phyloP scores from a whole-genome alignment of 2,797 vertebrate species.

The Phataginus tricuspis region DNA sequence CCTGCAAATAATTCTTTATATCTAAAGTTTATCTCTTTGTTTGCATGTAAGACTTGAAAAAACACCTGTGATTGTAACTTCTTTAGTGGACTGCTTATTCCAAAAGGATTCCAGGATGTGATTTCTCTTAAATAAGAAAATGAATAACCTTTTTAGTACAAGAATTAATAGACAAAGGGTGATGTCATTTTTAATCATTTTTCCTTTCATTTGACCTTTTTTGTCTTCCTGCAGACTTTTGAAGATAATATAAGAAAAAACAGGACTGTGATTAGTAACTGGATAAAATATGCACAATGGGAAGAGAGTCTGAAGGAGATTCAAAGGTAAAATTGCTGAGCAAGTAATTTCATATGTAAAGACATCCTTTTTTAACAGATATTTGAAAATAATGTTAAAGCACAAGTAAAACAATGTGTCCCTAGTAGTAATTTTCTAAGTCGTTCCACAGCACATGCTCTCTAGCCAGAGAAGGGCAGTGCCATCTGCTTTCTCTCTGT shows the following conservation, averaged over 20 bases:
- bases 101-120: background rate
- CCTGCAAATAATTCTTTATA: background rate
- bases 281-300: slow-evolving; percentile 99
- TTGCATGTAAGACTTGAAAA: slow-evolving; percentile 14
- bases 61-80: background rate
- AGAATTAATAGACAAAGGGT: slow-evolving; percentile 1
- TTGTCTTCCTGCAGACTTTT: slow-evolving; percentile 90
- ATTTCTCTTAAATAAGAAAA: slow-evolving; percentile 11
- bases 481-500: background rate
- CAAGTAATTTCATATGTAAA: background rate
- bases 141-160: background rate
- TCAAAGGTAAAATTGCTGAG: slow-evolving; percentile 90
- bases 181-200: slow-evolving; percentile 32
- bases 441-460: background rate
- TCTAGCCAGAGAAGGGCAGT: background rate
- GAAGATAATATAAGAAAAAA: slow-evolving; percentile 99
- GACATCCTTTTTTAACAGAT: background rate
- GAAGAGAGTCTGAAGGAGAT: slow-evolving; percentile 98
- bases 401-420: background rate
- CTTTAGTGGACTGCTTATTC: background rate
- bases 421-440: background rate
- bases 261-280: slow-evolving; percentile 98
- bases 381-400: background rate
- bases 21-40: background rate
- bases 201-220: background rate